phyloP scores from a whole-genome alignment of 1,140 invertebrate species.

The Lerema accius region DNA sequence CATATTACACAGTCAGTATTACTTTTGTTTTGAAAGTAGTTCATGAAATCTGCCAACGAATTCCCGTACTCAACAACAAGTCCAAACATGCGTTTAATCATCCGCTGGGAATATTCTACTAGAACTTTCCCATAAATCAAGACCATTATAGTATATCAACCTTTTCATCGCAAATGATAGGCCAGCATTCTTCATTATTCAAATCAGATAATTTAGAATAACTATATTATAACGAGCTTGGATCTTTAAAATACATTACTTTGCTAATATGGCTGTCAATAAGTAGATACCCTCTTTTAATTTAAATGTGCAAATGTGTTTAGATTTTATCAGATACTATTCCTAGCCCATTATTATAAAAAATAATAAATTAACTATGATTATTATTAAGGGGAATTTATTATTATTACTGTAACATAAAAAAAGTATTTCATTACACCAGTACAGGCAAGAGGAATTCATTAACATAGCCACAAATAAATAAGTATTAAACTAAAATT shows the following conservation, averaged over 20 bases:
- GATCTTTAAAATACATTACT: background rate
- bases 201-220: too few species aligned
- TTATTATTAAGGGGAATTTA: background rate
- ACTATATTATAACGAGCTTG: background rate
- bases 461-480: constrained; percentile 46
- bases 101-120: too few species aligned
- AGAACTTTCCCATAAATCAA: too few species aligned
- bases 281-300: constrained; percentile 1
- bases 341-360: background rate
- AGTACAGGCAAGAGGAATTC: constrained; percentile 46
- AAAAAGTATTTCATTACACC: constrained; percentile 12
- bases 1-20: too few species aligned
- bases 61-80: too few species aligned
- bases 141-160: too few species aligned
- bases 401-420: background rate
- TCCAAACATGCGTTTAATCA: too few species aligned
- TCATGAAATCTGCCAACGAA: too few species aligned
- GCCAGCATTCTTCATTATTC: background rate
- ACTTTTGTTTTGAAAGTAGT: too few species aligned
- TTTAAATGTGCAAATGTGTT: background rate
- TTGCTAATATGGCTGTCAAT: constrained; percentile 1
- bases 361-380: background rate
- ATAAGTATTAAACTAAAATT: constrained; percentile 45
- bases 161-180: too few species aligned
- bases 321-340: background rate